Percentiles rank a stretch among this genome's conserved stretches.
phyloP scores from a whole-genome alignment of 2,797 vertebrate genomes.

The Rousettus madagascariensis region DNA sequence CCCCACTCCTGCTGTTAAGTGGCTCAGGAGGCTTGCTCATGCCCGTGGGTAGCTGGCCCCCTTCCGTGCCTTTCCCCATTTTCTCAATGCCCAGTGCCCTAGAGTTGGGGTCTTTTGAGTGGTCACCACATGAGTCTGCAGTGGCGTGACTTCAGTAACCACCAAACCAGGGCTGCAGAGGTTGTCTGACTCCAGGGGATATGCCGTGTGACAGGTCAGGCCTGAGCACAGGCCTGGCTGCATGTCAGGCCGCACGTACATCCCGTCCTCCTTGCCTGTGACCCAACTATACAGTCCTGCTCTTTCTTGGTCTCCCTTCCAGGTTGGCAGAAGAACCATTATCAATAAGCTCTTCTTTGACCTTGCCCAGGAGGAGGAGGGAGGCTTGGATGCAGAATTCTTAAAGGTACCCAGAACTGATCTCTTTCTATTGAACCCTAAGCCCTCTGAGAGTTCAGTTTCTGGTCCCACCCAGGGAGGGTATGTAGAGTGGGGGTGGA shows the following conservation, averaged over 20 bases:
- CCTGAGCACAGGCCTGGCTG: not conserved
- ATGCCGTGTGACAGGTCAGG: conserved; percentile 69
- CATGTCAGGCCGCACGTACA: not conserved
- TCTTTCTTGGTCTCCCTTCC: conserved; percentile 54
- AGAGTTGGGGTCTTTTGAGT: conserved; percentile 74
- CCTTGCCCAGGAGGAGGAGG: conserved; percentile 88
- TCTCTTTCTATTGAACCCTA: not conserved
- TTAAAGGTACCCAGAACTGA: conserved; percentile 88
- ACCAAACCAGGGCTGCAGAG: conserved; percentile 73
- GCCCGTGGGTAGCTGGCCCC: conserved; percentile 1
- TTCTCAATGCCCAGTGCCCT: conserved; percentile 71
- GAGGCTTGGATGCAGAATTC: conserved; percentile 88
- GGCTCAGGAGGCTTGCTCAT: not conserved
- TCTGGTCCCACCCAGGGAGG: not conserved
- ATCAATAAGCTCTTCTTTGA: conserved; percentile 97
- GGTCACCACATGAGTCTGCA: conserved; percentile 77
- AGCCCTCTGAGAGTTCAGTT: not conserved
- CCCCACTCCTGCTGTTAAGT: not conserved
- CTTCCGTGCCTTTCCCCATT: conserved; percentile 73
- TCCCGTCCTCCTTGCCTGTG: not conserved
- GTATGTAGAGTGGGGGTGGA: not conserved
- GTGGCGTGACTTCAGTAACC: conserved; percentile 80
- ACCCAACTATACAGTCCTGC: not conserved
- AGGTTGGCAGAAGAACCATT: conserved; percentile 94
- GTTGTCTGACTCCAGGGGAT: conserved; percentile 67